Evolutionary conservation across 2,888 invertebrate genomes (phyloP).

Genomic region (Platynereis dumerilii): DNA sequence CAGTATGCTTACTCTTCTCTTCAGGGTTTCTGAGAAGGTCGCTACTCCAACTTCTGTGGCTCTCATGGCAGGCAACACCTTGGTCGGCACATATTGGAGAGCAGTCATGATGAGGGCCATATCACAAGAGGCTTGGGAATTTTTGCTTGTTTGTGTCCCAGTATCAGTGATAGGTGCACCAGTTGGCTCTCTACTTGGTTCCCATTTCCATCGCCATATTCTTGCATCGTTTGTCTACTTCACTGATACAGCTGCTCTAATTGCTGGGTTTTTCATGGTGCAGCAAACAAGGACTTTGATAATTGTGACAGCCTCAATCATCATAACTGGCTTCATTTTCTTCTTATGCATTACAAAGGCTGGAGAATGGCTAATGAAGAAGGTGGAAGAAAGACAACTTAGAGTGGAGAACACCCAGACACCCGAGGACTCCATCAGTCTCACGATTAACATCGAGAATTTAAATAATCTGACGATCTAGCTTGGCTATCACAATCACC

Average conservation of each 20-base stretch:
- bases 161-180: constrained; percentile 43
- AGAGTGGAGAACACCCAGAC: no score
- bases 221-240: constrained; percentile 44
- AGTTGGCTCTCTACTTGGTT: constrained; percentile 42
- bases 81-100: constrained; percentile 35
- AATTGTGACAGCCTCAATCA: constrained; percentile 17
- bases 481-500: no score
- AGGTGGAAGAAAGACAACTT: background rate
- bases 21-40: constrained; percentile 42
- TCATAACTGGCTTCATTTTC: constrained; percentile 25
- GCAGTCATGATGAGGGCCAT: constrained; percentile 6
- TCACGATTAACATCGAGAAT: no score
- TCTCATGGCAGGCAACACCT: constrained; percentile 47
- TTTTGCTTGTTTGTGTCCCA: constrained; percentile 39
- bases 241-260: constrained; percentile 34
- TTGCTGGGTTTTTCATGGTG: constrained; percentile 33
- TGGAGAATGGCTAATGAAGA: constrained; percentile 16
- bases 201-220: constrained; percentile 44
- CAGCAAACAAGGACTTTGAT: constrained; percentile 25
- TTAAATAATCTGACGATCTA: no score
- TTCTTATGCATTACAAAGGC: constrained; percentile 25
- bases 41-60: constrained; percentile 58
- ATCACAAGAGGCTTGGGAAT: constrained; percentile 40
- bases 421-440: no score
- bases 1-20: constrained; percentile 39